phyloP scores from a whole-genome alignment of 2,888 invertebrate species.

The Ochlodes sylvanus region DNA sequence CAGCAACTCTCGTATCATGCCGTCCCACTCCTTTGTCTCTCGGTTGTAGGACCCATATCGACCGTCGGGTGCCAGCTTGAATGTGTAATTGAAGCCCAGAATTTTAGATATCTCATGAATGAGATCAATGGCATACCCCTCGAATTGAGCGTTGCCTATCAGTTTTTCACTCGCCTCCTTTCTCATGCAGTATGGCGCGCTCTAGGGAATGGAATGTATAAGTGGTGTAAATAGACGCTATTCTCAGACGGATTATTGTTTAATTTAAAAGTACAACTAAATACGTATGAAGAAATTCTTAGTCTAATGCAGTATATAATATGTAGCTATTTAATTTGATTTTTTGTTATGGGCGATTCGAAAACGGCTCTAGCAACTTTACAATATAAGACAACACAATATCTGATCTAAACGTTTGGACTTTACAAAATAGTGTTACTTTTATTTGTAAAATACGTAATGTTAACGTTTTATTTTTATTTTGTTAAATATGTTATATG shows the following conservation, averaged over 20 bases:
- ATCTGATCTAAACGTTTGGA: no score
- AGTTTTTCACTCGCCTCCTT: slow-evolving; percentile 94
- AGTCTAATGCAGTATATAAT: no score
- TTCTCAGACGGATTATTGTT: slow-evolving; percentile 12
- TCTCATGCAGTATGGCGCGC: slow-evolving; percentile 98
- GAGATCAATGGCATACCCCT: slow-evolving; percentile 97
- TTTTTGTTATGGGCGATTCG: no score
- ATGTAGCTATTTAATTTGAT: no score
- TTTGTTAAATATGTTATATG: no score
- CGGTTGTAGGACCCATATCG: slow-evolving; percentile 93
- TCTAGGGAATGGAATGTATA: slow-evolving; percentile 81
- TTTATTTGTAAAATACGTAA: no score
- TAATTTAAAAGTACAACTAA: not conserved
- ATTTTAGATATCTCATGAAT: slow-evolving; percentile 95
- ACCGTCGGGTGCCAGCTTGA: slow-evolving; percentile 93
- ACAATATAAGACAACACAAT: no score
- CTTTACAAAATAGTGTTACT: no score
- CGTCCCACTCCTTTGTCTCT: slow-evolving; percentile 95
- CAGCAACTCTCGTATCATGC: slow-evolving; percentile 94
- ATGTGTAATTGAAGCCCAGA: slow-evolving; percentile 94
- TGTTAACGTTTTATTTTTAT: no score
- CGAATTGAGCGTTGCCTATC: slow-evolving; percentile 95
- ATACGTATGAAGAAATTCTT: not conserved
- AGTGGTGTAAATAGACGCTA: not conserved
- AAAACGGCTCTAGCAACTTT: no score